Percentiles rank a stretch among this genome's conserved stretches.
phyloP scores from a whole-genome alignment of 2,888 invertebrate genomes.

The Polydesmus complanatus region DNA sequence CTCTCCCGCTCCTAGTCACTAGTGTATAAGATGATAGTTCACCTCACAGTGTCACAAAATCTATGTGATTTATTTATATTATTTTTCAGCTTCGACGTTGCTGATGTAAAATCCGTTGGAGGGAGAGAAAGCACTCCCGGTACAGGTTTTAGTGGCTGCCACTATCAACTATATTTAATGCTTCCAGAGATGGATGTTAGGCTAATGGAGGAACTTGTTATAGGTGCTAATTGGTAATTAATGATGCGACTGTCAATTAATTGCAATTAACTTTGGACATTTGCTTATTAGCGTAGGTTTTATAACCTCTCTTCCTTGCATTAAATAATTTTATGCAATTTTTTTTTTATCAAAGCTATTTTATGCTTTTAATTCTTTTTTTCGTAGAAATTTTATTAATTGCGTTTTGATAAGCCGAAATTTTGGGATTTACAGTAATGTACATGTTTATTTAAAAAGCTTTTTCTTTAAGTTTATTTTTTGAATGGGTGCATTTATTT shows the following conservation, averaged over 20 bases:
- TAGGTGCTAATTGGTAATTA: neutral
- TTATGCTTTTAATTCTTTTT: too few relatives aligned
- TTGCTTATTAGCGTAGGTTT: neutral
- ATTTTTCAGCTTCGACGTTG: constrained; percentile 1
- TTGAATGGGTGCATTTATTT: neutral
- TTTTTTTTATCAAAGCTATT: neutral
- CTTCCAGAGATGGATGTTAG: neutral
- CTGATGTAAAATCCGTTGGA: neutral
- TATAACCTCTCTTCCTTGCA: neutral
- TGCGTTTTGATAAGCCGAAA: neutral
- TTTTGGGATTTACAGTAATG: neutral
- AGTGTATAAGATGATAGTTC: too few relatives aligned
- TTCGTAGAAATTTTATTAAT: too few relatives aligned
- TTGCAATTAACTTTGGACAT: neutral
- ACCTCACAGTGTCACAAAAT: neutral
- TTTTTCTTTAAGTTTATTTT: neutral
- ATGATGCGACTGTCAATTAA: neutral
- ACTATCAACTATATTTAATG: neutral
- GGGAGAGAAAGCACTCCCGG: neutral
- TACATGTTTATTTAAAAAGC: neutral
- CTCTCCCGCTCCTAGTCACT: too few relatives aligned
- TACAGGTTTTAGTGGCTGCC: neutral
- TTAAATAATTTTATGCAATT: neutral
- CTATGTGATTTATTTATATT: neutral
- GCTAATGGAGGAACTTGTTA: neutral